Conservation (phyloP, 2,113 vertebrate species). For the Manacus vitellinus region DNA sequence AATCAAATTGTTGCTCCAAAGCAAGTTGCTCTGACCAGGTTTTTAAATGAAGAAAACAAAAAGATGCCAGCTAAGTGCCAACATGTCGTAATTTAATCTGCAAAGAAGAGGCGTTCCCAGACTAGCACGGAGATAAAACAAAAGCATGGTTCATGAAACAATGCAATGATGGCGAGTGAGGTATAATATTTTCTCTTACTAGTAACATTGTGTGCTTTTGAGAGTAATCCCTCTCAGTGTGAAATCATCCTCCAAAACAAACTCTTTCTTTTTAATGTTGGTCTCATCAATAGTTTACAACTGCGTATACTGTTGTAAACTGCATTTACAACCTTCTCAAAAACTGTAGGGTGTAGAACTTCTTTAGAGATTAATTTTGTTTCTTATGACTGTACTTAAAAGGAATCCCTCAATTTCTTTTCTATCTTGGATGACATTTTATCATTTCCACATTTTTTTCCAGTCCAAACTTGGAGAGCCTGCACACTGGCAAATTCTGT, state of each 20-base stretch:
- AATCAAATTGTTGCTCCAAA: not conserved
- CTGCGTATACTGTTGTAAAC: no score
- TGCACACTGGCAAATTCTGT: not conserved
- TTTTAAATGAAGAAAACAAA: not conserved
- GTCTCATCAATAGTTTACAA: not conserved
- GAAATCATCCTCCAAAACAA: slow-evolving; percentile 19
- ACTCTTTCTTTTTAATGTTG: not conserved
- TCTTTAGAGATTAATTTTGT: not conserved
- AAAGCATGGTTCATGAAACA: not conserved
- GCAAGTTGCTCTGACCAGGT: not conserved
- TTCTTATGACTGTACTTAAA: not conserved
- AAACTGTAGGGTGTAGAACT: not conserved
- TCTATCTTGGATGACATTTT: slow-evolving; percentile 14
- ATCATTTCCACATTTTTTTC: slow-evolving; percentile 29
- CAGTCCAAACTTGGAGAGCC: not conserved
- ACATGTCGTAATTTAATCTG: not conserved
- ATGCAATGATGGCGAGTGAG: not conserved
- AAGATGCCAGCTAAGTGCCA: not conserved
- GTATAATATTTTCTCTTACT: not conserved
- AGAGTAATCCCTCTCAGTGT: not conserved
- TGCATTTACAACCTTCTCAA: not conserved
- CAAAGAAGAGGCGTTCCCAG: not conserved
- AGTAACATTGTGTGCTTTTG: not conserved
- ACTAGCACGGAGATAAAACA: not conserved
- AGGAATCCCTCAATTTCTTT: not conserved